Evolutionary conservation across 2,888 invertebrate species (phyloP).

Genomic region (Onthophagus sagittarius): DNA sequence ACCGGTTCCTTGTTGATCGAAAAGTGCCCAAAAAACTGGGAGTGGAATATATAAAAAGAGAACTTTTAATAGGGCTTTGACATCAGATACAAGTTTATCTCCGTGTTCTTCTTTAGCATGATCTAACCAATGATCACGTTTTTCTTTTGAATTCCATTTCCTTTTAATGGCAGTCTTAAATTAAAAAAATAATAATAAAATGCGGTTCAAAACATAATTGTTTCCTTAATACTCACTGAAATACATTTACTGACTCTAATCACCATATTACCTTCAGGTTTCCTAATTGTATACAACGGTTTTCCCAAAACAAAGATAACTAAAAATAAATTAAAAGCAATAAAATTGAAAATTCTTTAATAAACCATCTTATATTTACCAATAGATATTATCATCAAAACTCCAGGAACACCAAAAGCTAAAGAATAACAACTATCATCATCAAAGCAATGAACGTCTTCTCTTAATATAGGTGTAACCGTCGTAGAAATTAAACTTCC

Average conservation of each 20-base stretch:
- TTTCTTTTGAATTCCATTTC: constrained; percentile 53
- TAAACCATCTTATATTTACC: constrained; percentile 51
- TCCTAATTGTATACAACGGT: constrained; percentile 68
- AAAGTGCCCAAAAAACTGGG: constrained; percentile 96
- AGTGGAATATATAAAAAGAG: constrained; percentile 82
- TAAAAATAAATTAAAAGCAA: constrained; percentile 44
- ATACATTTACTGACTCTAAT: constrained; percentile 74
- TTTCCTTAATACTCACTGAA: constrained; percentile 58
- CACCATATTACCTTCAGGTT: constrained; percentile 81
- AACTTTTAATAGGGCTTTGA: constrained; percentile 72
- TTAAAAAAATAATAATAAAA: background rate
- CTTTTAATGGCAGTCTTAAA: constrained; percentile 47
- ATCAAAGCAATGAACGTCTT: constrained; percentile 73
- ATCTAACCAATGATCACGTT: constrained; percentile 83
- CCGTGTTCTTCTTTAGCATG: constrained; percentile 79
- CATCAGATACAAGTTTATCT: constrained; percentile 67
- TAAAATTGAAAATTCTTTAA: background rate
- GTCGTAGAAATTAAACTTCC: constrained; percentile 87
- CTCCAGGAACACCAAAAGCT: constrained; percentile 87
- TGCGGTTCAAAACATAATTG: background rate
- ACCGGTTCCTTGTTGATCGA: constrained; percentile 91
- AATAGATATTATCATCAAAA: constrained; percentile 79
- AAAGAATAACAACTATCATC: constrained; percentile 74
- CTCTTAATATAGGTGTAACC: constrained; percentile 81
- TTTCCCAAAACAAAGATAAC: constrained; percentile 81